Evolutionary conservation across 1,140 invertebrate genomes (phyloP), one percentile per base, ranked within the genome.

Genomic region (Trichonephila clavata): DNA sequence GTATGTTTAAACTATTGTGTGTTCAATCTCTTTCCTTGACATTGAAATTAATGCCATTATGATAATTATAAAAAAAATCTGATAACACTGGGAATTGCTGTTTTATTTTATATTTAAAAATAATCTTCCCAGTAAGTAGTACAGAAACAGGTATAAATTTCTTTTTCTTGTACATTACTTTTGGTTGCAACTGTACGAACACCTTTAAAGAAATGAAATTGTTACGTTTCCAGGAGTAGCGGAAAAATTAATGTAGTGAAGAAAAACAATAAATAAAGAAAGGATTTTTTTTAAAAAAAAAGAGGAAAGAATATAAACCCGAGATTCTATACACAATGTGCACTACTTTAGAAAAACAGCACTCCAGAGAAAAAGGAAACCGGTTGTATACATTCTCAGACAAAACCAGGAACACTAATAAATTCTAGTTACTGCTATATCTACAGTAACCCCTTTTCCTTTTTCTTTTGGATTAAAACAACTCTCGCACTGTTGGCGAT

Each of bases 361-460:
- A 24, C 57, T 57, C 81, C 16, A n/a, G 68, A 77, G 68, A 77
- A 77, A 77, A 77, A 77, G 68, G 27, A 77, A 86, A 43, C 57
- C 57, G 27, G 27, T 57, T 63, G 60, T 57, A 57, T 61, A 20
- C 57, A 83, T 83, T 83, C 81, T 39, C 81, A 50, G 21, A 83
- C 81, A 77, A 77, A 77, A 77, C 68, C 68, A 83, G 81, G 39
- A 83, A 83, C 50, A 83, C 84, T 86, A 43, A 86, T 86, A 86
- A 86, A 86, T 86, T 86, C 84, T 86, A 27, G 84, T 86, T 86
- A 61, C 27, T 77, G 59, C n/a, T 13, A n/a, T 83, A 21, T 43
- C 50, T 60, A 86, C 60, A 43, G 39, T 83, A 83, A 83, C n/a
- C 81, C 39, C 81, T 83, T n/a, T 21, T 8, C 81, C 81, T n/a